Base-by-base conservation (phyloP, 2,113 vertebrate genomes). In the Neopipo cinnamomea region DNA sequence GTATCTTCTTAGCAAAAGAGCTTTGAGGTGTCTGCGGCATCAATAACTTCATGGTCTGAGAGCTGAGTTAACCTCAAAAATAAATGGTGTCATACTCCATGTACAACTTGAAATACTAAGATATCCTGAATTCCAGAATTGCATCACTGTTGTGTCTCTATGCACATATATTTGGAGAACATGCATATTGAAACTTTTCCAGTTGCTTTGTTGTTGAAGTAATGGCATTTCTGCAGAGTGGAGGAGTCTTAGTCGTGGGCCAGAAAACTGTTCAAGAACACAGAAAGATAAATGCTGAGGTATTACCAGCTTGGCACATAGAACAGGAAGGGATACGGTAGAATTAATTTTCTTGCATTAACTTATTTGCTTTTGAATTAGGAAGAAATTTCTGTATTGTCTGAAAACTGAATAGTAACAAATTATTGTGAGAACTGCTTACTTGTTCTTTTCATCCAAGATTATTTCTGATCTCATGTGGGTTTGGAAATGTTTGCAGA, bases 291-390 rank as follows among this genome's bases (percentile, higher is more conserved):
- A 89, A 66, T 75, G 25, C 19, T 74, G 78, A 83, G 49, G 28
- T 90, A 22, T 88, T 91, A 74, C 31, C 37, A 39, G 24, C 47
- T 88, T 96, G 85, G 90, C 82, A 81, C 14, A 9, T 25, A 42
- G 41, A 88, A 56, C 65, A 92, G 66, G 73, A 95, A 86, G 56
- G 50, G 67, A 79, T 58, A 61, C 1, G 8, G 59, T 52, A 87
- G 63, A 89, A 94, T 52, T 84, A 5, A 87, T 93, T 89, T 72
- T 66, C 66, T 93, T 93, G 37, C 37, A 66, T 85, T 68, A 73
- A 41, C 42, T 79, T 93, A 82, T 41, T 95, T 82, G 63, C 62
- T 89, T 94, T 79, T 4, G n/a, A 95, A 85, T 92, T 91, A 87
- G 46, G 88, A 75, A 92, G 84, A 76, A 44, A 33, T 63, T 74